phyloP scores from a whole-genome alignment of 2,888 invertebrate species.

The Lacanobia wlatinum region DNA sequence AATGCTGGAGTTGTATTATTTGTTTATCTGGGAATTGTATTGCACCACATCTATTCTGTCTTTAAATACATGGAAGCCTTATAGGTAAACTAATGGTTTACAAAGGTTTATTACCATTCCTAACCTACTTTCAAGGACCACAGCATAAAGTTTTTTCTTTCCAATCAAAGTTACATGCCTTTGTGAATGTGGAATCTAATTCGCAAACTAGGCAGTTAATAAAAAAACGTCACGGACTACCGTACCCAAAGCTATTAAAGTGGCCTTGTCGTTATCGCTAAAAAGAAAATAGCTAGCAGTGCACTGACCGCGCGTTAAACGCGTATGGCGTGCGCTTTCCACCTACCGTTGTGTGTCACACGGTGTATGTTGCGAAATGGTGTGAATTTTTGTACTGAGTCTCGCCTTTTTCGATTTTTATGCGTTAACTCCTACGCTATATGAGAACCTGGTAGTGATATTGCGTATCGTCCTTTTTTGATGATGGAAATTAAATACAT shows the following conservation, averaged over 20 bases:
- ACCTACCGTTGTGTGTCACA: constrained; percentile 61
- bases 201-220: constrained; percentile 73
- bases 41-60: not conserved
- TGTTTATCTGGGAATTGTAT: not conserved
- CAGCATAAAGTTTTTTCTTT: constrained; percentile 28
- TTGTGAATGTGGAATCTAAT: constrained; percentile 63
- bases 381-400: constrained; percentile 54
- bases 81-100: not conserved
- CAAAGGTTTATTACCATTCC: not conserved
- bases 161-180: constrained; percentile 48
- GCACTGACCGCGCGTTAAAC: constrained; percentile 76
- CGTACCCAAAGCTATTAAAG: constrained; percentile 86
- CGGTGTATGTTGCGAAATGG: constrained; percentile 59
- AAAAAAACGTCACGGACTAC: constrained; percentile 76
- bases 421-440: constrained; percentile 56
- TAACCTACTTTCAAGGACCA: constrained; percentile 6
- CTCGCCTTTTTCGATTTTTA: constrained; percentile 57
- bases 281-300: constrained; percentile 81
- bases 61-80: not conserved
- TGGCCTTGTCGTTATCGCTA: constrained; percentile 87
- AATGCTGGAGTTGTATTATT: not conserved
- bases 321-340: constrained; percentile 63
- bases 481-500: constrained; percentile 18
- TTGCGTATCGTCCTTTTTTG: constrained; percentile 38
- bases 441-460: constrained; percentile 49